Evolutionary conservation across 1,140 invertebrate genomes (phyloP).

Genomic region (Piezodorus guildinii): DNA sequence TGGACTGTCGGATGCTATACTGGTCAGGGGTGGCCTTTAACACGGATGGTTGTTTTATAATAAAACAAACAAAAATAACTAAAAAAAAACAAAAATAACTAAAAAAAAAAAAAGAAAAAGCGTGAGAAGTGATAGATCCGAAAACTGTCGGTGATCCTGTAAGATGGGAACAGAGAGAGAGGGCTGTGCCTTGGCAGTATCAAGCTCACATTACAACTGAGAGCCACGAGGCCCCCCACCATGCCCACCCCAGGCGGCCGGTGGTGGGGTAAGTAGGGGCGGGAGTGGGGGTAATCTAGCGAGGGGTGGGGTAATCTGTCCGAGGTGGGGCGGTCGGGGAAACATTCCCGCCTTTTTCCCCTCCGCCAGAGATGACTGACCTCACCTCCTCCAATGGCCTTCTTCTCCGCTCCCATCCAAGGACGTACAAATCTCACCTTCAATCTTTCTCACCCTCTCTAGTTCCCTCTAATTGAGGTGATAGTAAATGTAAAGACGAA

Average conservation of each 20-base stretch:
- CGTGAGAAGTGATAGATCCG: neutral
- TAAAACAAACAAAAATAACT: neutral
- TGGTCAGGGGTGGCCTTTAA: too few relatives aligned
- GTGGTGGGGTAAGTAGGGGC: neutral
- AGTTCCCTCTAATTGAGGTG: too few relatives aligned
- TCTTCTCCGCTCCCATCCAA: neutral
- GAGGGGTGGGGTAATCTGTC: too few relatives aligned
- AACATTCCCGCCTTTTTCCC: neutral
- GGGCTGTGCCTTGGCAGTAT: neutral
- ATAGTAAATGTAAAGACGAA: too few relatives aligned
- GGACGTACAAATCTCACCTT: too few relatives aligned
- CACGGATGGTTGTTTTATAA: neutral
- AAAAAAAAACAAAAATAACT: neutral
- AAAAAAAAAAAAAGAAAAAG: slow-evolving; percentile 15
- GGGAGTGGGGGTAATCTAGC: too few relatives aligned
- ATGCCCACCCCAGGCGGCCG: neutral
- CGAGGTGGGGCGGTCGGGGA: too few relatives aligned
- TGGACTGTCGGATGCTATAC: too few relatives aligned
- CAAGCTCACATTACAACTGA: slow-evolving; percentile 4
- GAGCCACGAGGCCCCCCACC: neutral
- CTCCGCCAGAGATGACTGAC: neutral
- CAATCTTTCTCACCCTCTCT: too few relatives aligned
- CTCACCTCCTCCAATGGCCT: neutral
- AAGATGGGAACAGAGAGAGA: neutral
- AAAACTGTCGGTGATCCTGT: slow-evolving; percentile 6